Conservation (phyloP, 2,113 vertebrate species). For the Lipophrys pholis region DNA sequence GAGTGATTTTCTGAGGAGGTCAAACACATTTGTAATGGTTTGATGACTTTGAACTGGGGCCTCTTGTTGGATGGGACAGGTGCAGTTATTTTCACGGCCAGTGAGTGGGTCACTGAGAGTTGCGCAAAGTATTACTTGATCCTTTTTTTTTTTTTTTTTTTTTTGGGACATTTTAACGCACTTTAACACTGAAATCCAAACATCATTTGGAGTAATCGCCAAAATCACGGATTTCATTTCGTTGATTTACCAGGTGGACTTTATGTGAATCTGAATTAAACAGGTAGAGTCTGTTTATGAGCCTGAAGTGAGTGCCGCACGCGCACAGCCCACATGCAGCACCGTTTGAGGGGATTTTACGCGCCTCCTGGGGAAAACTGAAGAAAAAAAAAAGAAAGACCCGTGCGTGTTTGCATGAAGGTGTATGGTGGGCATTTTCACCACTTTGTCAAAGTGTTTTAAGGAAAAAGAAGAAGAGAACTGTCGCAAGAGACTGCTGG, state of each 20-base stretch:
- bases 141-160: background rate
- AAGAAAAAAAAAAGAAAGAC: constrained; percentile 16
- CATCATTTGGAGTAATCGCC: background rate
- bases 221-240: background rate
- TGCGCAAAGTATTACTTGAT: background rate
- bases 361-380: constrained; percentile 51
- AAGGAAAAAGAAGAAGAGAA: background rate
- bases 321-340: constrained; percentile 47
- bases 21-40: constrained; percentile 52
- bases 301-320: background rate
- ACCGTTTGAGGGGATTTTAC: constrained; percentile 54
- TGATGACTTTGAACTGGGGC: constrained; percentile 20
- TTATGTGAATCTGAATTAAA: background rate
- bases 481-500: constrained; percentile 11
- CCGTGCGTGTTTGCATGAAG: background rate
- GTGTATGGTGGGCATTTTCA: constrained; percentile 44
- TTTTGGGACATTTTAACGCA: background rate
- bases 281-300: background rate
- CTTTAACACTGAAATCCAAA: background rate
- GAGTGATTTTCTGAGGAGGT: constrained; percentile 38
- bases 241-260: background rate
- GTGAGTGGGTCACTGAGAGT: constrained; percentile 38
- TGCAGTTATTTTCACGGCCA: constrained; percentile 39
- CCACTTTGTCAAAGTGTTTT: constrained; percentile 23
- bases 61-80: constrained; percentile 63